Percentiles rank a stretch among this genome's conserved stretches.
Evolutionary conservation across 1,140 invertebrate genomes (phyloP).

Genomic region (Neotoxoptera formosana): DNA sequence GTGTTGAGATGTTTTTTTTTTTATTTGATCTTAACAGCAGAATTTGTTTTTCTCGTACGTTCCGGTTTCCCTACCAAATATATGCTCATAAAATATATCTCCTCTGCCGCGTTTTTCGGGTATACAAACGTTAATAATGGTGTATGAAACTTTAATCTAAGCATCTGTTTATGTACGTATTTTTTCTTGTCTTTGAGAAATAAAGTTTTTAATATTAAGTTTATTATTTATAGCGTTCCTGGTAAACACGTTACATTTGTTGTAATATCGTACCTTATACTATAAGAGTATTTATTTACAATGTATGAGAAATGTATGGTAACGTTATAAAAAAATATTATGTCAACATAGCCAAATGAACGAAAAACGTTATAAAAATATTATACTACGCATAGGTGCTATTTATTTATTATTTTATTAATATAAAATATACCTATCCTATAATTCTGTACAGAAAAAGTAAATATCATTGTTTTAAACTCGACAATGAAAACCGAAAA

Average conservation of each 20-base stretch:
- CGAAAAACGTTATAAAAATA: neutral
- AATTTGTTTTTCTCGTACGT: neutral
- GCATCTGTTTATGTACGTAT: slow-evolving; percentile 7
- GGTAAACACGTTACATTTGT: neutral
- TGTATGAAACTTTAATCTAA: neutral
- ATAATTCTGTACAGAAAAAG: neutral
- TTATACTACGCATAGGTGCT: neutral
- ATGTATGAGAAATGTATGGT: neutral
- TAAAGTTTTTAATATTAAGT: slow-evolving; percentile 20
- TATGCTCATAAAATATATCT: neutral
- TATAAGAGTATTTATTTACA: neutral
- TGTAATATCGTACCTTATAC: neutral
- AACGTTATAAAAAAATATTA: neutral
- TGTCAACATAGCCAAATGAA: neutral
- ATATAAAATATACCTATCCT: too few species aligned
- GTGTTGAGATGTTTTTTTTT: neutral
- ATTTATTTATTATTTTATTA: slow-evolving; percentile 12
- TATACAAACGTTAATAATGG: neutral
- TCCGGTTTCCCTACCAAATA: neutral
- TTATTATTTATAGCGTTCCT: neutral
- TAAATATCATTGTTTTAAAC: neutral
- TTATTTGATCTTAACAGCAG: neutral
- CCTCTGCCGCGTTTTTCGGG: neutral
- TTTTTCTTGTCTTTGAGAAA: neutral
- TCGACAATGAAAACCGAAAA: neutral